A percentile compares a stretch with the other conserved stretches of the same genome.
Evolutionary conservation across 2,113 vertebrate genomes (phyloP).

Genomic region (Tamias sibiricus): DNA sequence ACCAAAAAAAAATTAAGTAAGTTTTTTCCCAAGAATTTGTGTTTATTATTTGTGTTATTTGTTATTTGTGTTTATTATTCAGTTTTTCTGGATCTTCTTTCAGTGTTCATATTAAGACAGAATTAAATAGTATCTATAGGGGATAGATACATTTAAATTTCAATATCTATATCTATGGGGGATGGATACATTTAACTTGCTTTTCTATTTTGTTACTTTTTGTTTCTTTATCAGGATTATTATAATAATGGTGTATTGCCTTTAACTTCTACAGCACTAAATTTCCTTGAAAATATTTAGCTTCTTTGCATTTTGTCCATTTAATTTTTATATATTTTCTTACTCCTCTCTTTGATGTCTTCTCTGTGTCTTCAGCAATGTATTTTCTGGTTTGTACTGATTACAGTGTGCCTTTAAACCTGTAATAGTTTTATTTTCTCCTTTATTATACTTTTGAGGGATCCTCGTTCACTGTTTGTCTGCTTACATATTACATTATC

Average conservation of each 20-base stretch:
- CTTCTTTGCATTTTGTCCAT: neutral
- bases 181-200: too few species aligned
- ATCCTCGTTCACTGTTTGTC: neutral
- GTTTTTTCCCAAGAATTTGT: neutral
- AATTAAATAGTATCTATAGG: too few species aligned
- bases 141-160: too few species aligned
- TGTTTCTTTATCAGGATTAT: neutral
- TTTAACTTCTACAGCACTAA: neutral
- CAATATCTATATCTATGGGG: too few species aligned
- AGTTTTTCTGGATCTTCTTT: neutral
- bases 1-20: too few species aligned
- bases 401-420: neutral
- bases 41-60: too few species aligned
- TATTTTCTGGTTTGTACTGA: neutral
- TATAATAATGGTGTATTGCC: neutral
- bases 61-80: neutral
- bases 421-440: neutral
- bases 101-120: neutral
- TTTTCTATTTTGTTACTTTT: neutral
- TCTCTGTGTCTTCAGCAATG: neutral
- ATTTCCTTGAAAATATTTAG: neutral
- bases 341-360: neutral
- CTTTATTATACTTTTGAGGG: neutral
- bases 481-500: neutral
- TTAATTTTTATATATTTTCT: neutral